Percentiles rank a stretch among this genome's conserved stretches.
Conservation (phyloP, 2,888 invertebrate species). For the Coecobrya sp. region DNA sequence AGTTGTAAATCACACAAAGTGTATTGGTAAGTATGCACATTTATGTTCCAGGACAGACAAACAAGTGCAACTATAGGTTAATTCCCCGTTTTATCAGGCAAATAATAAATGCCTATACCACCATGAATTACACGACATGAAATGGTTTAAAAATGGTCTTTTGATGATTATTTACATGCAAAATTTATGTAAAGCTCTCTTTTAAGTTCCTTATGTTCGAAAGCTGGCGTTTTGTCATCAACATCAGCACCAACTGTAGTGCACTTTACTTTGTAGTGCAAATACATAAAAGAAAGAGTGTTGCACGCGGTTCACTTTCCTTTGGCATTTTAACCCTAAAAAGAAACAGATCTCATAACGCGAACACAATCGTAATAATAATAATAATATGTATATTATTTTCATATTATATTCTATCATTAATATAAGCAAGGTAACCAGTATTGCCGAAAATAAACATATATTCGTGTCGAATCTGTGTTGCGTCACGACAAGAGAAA, state of each 20-base stretch:
- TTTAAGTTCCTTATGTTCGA: neutral
- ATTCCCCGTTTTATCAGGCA: no score
- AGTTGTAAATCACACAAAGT: no score
- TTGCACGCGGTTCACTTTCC: neutral
- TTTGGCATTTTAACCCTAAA: neutral
- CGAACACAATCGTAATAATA: neutral
- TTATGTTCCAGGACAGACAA: no score
- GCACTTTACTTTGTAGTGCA: neutral
- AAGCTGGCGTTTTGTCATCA: neutral
- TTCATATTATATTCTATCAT: neutral
- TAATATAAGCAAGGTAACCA: neutral
- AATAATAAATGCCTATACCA: no score
- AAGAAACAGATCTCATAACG: neutral
- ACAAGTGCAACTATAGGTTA: no score
- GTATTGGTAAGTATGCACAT: no score
- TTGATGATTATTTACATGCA: neutral
- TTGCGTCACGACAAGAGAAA: neutral
- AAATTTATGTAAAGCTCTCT: neutral
- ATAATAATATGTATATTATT: conserved; percentile 1
- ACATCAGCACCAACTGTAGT: neutral
- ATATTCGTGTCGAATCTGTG: neutral
- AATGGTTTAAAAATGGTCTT: neutral
- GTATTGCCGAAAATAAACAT: neutral
- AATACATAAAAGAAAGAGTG: neutral
- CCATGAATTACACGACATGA: neutral